Base-by-base conservation (phyloP, 2,113 vertebrate genomes). In the Chloebia gouldiae region DNA sequence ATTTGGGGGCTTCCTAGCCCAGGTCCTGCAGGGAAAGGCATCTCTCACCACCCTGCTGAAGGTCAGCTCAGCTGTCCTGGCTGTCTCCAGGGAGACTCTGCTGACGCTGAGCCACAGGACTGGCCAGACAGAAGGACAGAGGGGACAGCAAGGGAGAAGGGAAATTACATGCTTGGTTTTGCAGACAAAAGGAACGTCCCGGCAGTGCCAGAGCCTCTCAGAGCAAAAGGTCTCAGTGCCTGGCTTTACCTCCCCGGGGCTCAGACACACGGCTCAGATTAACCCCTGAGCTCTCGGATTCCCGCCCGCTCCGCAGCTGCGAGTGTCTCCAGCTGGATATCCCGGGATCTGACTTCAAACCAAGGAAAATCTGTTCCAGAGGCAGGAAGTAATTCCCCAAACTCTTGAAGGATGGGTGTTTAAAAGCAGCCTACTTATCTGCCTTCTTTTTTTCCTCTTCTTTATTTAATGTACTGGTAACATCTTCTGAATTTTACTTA, bases 141-240 rank as follows among this genome's bases (percentile, higher is more conserved):
- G 22, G 42, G 31, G 51, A 81, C 24, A 87, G 85, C 18, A 13
- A 65, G 33, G 66, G 68, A 96, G 82, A 85, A 84, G 39, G 63
- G 80, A 95, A 91, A 91, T 76, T 85, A 89, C 88, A 92, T 17
- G 90, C 95, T 75, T 73, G 94, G 65, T 54, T 96, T 95, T 89
- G 86, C 94, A 93, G 93, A 45, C 78, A 92, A 53, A 94, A 90
- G 90, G 88, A 72, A 60, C 66, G 24, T 78, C 70, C 31, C 1
- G 2, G 54, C 42, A 47, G 72, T 68, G 89, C 82, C 91, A 92
- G 93, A 63, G 45, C 42, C 77, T 77, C 51, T 56, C 3, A 2
- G 79, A 92, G 77, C 66, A 33, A 53, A 91, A 91, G 88, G 92
- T 95, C 93, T 51, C 7, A 30, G 25, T 1, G 60, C n/a, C 37